These are phyloP conservation scores for Megaceryle torquata DNA, from an alignment of 2,113 vertebrate species.

Conservation along the genomic window DNA sequence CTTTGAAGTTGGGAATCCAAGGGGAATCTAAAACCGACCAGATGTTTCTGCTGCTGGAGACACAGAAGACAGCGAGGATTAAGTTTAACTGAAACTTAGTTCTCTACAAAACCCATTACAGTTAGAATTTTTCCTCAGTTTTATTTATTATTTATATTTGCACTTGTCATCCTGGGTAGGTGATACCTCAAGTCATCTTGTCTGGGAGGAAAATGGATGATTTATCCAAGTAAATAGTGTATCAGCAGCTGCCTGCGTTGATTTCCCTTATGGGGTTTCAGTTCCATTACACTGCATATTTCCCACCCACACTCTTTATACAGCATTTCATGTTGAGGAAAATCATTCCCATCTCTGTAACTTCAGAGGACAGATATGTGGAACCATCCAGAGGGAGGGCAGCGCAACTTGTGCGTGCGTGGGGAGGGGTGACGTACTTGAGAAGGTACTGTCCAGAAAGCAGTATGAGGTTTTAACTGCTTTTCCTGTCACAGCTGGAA, in stretches of 20 bases:
- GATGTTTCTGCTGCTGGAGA: slow-evolving; percentile 82
- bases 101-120: slow-evolving; percentile 60
- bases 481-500: background rate
- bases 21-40: slow-evolving; percentile 84
- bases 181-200: slow-evolving; percentile 65
- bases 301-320: slow-evolving; percentile 50
- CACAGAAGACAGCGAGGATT: slow-evolving; percentile 73
- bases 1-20: slow-evolving; percentile 87
- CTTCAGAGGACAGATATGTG: slow-evolving; percentile 35
- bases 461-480: background rate
- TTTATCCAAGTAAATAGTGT: slow-evolving; percentile 71
- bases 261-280: slow-evolving; percentile 64
- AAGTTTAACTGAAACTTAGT: slow-evolving; percentile 78
- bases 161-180: slow-evolving; percentile 63
- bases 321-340: slow-evolving; percentile 37
- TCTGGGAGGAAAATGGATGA: slow-evolving; percentile 55
- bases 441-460: background rate
- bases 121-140: slow-evolving; percentile 60
- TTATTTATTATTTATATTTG: slow-evolving; percentile 74
- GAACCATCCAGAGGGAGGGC: slow-evolving; percentile 41
- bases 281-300: slow-evolving; percentile 47
- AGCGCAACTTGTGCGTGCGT: background rate
- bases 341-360: slow-evolving; percentile 46
- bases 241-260: slow-evolving; percentile 48
- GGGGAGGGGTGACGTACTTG: background rate